phyloP scores from a whole-genome alignment of 2,888 invertebrate species.

The Cerceris rybyensis region DNA sequence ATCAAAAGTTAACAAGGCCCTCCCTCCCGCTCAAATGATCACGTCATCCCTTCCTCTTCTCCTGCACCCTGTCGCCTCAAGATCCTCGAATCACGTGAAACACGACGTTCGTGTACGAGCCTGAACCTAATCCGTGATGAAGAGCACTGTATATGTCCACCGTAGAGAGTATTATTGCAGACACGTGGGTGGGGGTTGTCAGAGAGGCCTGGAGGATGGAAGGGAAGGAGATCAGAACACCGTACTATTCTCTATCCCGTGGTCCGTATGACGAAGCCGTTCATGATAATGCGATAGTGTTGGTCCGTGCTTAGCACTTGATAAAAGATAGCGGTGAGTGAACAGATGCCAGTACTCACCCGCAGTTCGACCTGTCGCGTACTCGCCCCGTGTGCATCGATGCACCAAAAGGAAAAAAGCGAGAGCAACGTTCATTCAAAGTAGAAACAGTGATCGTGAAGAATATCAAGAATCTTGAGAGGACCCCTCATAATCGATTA shows the following conservation, averaged over 20 bases:
- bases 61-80: background rate
- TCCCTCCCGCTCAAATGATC: no score
- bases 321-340: constrained; percentile 81
- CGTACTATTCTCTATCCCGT: constrained; percentile 60
- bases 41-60: no score
- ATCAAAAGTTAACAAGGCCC: no score
- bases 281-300: constrained; percentile 77
- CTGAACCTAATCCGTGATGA: constrained; percentile 64
- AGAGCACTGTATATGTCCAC: constrained; percentile 54
- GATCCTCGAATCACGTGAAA: constrained; percentile 24
- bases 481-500: no score
- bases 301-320: constrained; percentile 79
- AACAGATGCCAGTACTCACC: constrained; percentile 75
- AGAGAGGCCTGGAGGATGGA: constrained; percentile 47
- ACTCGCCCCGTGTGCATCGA: constrained; percentile 46
- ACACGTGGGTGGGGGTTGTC: constrained; percentile 47
- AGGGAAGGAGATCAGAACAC: constrained; percentile 53
- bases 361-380: constrained; percentile 66
- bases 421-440: background rate
- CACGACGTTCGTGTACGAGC: constrained; percentile 12
- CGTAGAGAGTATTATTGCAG: constrained; percentile 46
- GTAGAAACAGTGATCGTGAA: constrained; percentile 14
- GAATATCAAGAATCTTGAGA: background rate
- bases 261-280: constrained; percentile 69
- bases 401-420: constrained; percentile 10